Conservation (phyloP, 2,888 invertebrate species). For the Barypeithes pellucidus region DNA sequence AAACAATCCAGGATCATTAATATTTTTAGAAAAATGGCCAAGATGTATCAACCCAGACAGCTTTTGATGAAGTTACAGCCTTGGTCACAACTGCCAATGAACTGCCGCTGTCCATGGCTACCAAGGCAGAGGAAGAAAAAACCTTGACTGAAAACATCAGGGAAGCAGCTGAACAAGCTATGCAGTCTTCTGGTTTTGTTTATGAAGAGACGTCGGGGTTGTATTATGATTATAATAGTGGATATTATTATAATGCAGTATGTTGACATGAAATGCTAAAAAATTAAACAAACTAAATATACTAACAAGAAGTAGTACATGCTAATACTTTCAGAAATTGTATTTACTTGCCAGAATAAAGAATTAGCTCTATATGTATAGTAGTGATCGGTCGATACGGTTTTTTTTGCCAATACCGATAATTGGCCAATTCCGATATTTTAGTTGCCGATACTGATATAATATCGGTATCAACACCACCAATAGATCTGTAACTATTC, state of each 20-base stretch:
- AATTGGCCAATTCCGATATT: too few species aligned
- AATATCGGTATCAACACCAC: too few species aligned
- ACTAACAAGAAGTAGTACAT: too few species aligned
- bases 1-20: background rate
- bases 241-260: conserved; percentile 93
- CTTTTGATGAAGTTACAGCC: background rate
- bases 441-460: too few species aligned
- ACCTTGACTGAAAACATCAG: conserved; percentile 84
- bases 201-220: conserved; percentile 90
- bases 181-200: conserved; percentile 85
- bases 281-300: too few species aligned
- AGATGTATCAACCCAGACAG: conserved; percentile 3
- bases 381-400: too few species aligned
- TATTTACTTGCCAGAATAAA: too few species aligned
- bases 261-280: conserved; percentile 62
- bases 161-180: conserved; percentile 82
- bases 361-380: too few species aligned
- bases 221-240: conserved; percentile 91
- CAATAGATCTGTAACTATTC: too few species aligned
- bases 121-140: conserved; percentile 59
- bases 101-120: background rate
- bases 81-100: background rate
- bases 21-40: conserved; percentile 32
- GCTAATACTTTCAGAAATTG: too few species aligned
- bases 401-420: too few species aligned